Evolutionary conservation across 2,888 invertebrate genomes (phyloP).

Genomic region (Cheilosia urbana): DNA sequence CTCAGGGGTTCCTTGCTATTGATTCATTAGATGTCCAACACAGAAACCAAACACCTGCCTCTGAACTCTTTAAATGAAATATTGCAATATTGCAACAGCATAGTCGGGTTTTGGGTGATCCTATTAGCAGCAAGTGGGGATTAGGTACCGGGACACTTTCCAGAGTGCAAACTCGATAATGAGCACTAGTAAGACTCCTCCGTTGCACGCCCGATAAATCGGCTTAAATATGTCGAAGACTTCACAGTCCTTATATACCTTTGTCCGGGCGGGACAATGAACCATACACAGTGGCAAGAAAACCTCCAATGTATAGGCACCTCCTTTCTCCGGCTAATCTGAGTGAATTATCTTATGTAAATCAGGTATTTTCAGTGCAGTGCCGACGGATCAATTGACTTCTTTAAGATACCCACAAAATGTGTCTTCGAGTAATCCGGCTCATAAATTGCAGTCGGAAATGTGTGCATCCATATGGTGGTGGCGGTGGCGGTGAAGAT

Average conservation of each 20-base stretch:
- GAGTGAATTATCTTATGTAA: constrained; percentile 27
- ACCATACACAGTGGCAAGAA: constrained; percentile 28
- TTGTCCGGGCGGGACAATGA: constrained; percentile 27
- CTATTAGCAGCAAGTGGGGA: constrained; percentile 67
- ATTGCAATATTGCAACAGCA: constrained; percentile 60
- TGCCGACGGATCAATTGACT: constrained; percentile 53
- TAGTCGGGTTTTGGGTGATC: constrained; percentile 43
- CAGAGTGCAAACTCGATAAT: constrained; percentile 59
- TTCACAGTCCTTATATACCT: constrained; percentile 14
- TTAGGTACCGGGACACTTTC: constrained; percentile 25
- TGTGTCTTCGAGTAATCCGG: constrained; percentile 39
- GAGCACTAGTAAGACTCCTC: constrained; percentile 61
- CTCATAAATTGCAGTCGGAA: constrained; percentile 55
- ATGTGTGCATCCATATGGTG: constrained; percentile 65
- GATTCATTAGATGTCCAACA: constrained; percentile 41
- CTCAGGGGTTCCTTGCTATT: constrained; percentile 71
- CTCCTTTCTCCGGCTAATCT: constrained; percentile 19
- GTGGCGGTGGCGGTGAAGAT: too few species aligned
- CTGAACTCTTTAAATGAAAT: constrained; percentile 64
- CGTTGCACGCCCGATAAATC: constrained; percentile 67
- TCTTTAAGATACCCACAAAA: constrained; percentile 11
- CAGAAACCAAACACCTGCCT: constrained; percentile 65
- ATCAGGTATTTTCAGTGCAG: constrained; percentile 36
- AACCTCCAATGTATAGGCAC: background rate
- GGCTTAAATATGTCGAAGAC: constrained; percentile 61